Base-by-base conservation (phyloP, 1,140 invertebrate species). In the Planococcus citri region DNA sequence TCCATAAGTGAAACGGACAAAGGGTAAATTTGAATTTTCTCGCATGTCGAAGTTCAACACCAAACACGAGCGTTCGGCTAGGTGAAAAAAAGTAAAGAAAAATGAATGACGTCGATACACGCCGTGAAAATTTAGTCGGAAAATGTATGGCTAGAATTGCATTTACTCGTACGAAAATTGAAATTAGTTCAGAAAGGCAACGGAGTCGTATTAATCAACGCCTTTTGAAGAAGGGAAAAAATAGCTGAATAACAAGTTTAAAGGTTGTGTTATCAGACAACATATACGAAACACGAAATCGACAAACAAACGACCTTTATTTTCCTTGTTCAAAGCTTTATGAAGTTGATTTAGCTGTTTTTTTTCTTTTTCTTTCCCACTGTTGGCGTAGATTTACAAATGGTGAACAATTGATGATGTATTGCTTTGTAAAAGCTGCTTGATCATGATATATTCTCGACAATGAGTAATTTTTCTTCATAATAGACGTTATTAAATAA, bases 231-330 rank as follows among this genome's bases (percentile, higher is more conserved):
- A 51, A 20, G 41, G 12, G 41, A 51, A 51, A 51, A 51, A 51
- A 51, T 51, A 51, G 41, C n/a, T 20, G 41, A 51, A 51, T 51
- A 51, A 51, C 41, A 20, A 14, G 41, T 51, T 51, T 51, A 51
- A 51, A 51, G n/a, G 41, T 33, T 14, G 41, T 51, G 41, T 51
- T 51, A 51, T 51, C 41, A 51, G n/a, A 51, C 41, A 51, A 51
- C 41, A 14, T 51, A 51, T 51, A 51, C 41, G 41, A 51, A 51
- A 51, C 41, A 20, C 41, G 12, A 51, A 51, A 51, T 51, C 41
- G 41, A 51, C 41, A 51, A 51, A 51, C 41, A 51, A 51, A 51
- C 41, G 41, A 51, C 12, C 41, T 51, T 51, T 51, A 51, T 51
- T 51, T 51, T 51, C 41, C 6, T 51, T 51, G 10, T 51, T 51